phyloP scores from a whole-genome alignment of 2,113 vertebrate species.

The Balaeniceps rex region DNA sequence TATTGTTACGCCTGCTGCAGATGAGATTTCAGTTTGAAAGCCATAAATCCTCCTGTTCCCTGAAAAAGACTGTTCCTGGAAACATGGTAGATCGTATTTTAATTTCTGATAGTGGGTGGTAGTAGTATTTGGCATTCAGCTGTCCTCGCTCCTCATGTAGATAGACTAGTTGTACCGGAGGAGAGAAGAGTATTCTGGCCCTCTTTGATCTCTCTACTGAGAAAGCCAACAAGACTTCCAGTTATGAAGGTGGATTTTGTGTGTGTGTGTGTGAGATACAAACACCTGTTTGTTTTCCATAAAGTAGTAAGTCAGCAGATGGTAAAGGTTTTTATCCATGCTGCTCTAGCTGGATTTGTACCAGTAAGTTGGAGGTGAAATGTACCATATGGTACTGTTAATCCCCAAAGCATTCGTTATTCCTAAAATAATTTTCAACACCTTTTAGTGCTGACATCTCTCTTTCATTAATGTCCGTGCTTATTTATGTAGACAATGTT shows the following conservation, averaged over 20 bases:
- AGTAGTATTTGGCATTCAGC: not conserved
- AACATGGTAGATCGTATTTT: not conserved
- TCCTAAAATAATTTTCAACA: constrained; percentile 31
- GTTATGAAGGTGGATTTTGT: not conserved
- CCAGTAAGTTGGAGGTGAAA: constrained; percentile 47
- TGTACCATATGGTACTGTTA: constrained; percentile 53
- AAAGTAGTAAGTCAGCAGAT: constrained; percentile 29
- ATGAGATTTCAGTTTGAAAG: not conserved
- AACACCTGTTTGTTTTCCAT: constrained; percentile 20
- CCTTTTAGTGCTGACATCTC: not conserved
- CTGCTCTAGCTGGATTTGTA: constrained; percentile 51
- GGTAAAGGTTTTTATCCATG: constrained; percentile 33
- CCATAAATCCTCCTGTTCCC: not conserved
- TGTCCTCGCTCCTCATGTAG: not conserved
- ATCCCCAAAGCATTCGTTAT: constrained; percentile 19
- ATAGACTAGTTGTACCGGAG: not conserved
- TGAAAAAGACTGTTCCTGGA: not conserved
- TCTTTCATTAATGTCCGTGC: not conserved
- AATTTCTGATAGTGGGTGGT: not conserved
- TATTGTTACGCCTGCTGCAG: not conserved
- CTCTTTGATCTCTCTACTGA: not conserved
- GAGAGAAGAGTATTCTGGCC: not conserved
- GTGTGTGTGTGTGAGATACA: not conserved
- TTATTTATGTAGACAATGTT: not conserved
- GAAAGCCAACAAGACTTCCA: not conserved